Evolutionary conservation across 2,888 invertebrate species (phyloP).

Genomic region (Stenodera caucasica): DNA sequence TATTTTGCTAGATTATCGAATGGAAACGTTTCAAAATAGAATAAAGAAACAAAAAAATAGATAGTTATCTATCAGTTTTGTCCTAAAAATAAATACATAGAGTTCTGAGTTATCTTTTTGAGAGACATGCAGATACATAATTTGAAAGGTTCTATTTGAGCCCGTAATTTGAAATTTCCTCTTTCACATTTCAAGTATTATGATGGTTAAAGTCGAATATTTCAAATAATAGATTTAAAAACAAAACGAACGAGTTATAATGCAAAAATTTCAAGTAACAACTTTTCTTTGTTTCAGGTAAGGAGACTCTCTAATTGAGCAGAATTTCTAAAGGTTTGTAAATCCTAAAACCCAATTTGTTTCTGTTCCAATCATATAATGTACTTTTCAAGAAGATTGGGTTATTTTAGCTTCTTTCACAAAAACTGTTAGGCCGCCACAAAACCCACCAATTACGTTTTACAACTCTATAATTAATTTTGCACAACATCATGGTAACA

Average conservation of each 20-base stretch:
- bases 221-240: too few relatives aligned
- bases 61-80: background rate
- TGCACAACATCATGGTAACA: constrained; percentile 4
- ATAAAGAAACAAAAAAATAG: too few relatives aligned
- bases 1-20: too few relatives aligned
- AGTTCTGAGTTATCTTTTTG: constrained; percentile 7
- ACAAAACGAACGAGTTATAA: too few relatives aligned
- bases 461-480: constrained; percentile 20
- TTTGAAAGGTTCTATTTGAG: constrained; percentile 4
- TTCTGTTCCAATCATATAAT: background rate
- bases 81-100: background rate
- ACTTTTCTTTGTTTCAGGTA: background rate
- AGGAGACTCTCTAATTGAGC: too few relatives aligned
- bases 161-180: background rate
- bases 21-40: too few relatives aligned
- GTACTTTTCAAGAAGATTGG: background rate
- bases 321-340: too few relatives aligned
- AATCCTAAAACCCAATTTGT: background rate
- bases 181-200: background rate
- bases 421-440: constrained; percentile 3
- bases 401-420: background rate
- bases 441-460: constrained; percentile 17
- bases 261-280: too few relatives aligned
- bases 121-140: constrained; percentile 9
- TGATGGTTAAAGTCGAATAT: too few relatives aligned